phyloP scores from a whole-genome alignment of 2,888 invertebrate genomes.

The Scaeva pyrastri region DNA sequence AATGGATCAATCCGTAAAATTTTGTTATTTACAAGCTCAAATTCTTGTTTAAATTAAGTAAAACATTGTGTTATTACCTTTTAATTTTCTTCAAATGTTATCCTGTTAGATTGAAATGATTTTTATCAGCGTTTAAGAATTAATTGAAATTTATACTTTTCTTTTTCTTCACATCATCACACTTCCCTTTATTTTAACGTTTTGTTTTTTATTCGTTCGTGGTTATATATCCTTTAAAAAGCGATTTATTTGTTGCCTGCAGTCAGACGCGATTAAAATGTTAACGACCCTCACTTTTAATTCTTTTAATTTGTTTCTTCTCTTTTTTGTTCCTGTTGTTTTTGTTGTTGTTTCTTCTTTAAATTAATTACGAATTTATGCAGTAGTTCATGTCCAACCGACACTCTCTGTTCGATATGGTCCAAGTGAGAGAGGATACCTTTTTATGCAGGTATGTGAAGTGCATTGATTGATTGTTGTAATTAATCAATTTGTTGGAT shows the following conservation, averaged over 20 bases:
- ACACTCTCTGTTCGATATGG: neutral
- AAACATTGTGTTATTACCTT: no score
- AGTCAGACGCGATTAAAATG: slow-evolving; percentile 57
- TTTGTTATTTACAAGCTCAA: no score
- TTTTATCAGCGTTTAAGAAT: neutral
- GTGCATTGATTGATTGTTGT: slow-evolving; percentile 13
- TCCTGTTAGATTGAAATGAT: neutral
- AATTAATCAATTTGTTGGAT: slow-evolving; percentile 34
- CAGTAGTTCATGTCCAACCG: slow-evolving; percentile 31
- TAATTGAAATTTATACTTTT: neutral
- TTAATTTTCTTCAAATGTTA: neutral
- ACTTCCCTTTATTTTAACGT: neutral
- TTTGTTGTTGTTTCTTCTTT: neutral
- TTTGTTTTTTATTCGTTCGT: neutral
- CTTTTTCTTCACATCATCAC: neutral
- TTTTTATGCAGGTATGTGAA: no score
- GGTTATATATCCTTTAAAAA: slow-evolving; percentile 40
- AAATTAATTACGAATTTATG: slow-evolving; percentile 34
- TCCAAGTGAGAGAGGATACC: slow-evolving; percentile 39
- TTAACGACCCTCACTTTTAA: slow-evolving; percentile 52
- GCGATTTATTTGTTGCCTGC: slow-evolving; percentile 35
- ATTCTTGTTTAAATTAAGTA: no score
- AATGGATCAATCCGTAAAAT: no score
- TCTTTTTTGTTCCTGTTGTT: neutral
- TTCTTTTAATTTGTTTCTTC: slow-evolving; percentile 34